These are phyloP conservation scores for Synergus itoensis DNA, from an alignment of 2,888 invertebrate species.

Conservation along the genomic window DNA sequence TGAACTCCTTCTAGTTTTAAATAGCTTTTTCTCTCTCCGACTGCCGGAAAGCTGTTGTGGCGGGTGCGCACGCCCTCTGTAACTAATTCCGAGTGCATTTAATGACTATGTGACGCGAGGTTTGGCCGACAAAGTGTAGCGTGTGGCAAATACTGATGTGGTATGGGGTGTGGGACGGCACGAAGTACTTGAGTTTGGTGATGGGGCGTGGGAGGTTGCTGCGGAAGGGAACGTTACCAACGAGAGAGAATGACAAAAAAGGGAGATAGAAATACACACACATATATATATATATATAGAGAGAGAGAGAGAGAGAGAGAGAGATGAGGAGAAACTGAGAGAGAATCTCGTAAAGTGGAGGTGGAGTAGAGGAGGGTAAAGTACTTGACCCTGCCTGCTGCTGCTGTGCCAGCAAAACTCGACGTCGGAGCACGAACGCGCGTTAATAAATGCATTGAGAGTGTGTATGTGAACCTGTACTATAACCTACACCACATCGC, in stretches of 20 bases:
- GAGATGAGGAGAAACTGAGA: conserved; percentile 40
- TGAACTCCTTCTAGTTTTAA: background rate
- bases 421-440: conserved; percentile 61
- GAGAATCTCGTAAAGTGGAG: conserved; percentile 40
- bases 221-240: conserved; percentile 28
- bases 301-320: background rate
- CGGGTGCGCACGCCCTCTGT: conserved; percentile 51
- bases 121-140: conserved; percentile 42
- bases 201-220: conserved; percentile 37
- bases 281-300: too few species aligned
- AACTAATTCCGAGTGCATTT: conserved; percentile 66
- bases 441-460: conserved; percentile 70
- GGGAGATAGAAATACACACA: conserved; percentile 29
- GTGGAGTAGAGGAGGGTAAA: conserved; percentile 53
- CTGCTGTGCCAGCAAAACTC: conserved; percentile 71
- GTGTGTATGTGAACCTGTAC: conserved; percentile 54
- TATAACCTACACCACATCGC: background rate
- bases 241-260: conserved; percentile 33
- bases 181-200: conserved; percentile 44
- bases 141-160: conserved; percentile 40
- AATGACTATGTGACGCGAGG: conserved; percentile 56
- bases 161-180: conserved; percentile 39
- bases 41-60: conserved; percentile 2
- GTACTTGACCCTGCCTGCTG: conserved; percentile 70
- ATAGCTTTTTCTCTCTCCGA: background rate